A percentile compares a stretch with the other conserved stretches of the same genome.
phyloP scores from a whole-genome alignment of 2,888 invertebrate genomes.

The Cartodere bifasciata region DNA sequence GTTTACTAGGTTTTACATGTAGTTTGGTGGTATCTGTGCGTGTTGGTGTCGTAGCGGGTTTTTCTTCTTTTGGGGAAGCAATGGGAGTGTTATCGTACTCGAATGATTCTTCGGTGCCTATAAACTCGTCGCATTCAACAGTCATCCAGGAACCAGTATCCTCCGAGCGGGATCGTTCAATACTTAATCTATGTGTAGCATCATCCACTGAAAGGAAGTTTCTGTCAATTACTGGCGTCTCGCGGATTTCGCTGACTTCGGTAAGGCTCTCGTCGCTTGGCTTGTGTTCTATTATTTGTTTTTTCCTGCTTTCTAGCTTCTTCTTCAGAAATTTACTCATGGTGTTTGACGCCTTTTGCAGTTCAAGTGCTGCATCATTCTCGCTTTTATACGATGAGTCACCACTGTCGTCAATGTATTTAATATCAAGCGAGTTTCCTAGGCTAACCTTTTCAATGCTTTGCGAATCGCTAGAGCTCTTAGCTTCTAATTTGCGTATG shows the following conservation, averaged over 20 bases:
- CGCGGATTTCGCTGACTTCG: slow-evolving; percentile 49
- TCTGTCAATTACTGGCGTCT: slow-evolving; percentile 29
- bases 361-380: slow-evolving; percentile 30
- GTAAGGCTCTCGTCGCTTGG: slow-evolving; percentile 58
- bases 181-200: slow-evolving; percentile 36
- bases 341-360: slow-evolving; percentile 30
- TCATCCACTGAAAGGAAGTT: slow-evolving; percentile 38
- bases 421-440: slow-evolving; percentile 34
- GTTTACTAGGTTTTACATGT: slow-evolving; percentile 37
- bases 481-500: slow-evolving; percentile 28
- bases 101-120: slow-evolving; percentile 51
- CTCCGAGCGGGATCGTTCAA: slow-evolving; percentile 47
- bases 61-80: slow-evolving; percentile 26
- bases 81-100: slow-evolving; percentile 35
- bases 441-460: slow-evolving; percentile 31
- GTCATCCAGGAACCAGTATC: slow-evolving; percentile 58
- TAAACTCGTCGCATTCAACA: slow-evolving; percentile 52
- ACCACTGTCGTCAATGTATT: slow-evolving; percentile 34
- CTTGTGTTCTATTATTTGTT: slow-evolving; percentile 30
- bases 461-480: slow-evolving; percentile 33
- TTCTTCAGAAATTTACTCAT: slow-evolving; percentile 28
- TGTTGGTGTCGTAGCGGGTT: slow-evolving; percentile 13
- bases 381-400: slow-evolving; percentile 34
- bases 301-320: slow-evolving; percentile 28
- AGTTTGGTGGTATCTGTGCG: slow-evolving; percentile 9